Evolutionary conservation across 2,888 invertebrate species (phyloP), one percentile per base, ranked within the genome.

Genomic region (Eurytoma californica): DNA sequence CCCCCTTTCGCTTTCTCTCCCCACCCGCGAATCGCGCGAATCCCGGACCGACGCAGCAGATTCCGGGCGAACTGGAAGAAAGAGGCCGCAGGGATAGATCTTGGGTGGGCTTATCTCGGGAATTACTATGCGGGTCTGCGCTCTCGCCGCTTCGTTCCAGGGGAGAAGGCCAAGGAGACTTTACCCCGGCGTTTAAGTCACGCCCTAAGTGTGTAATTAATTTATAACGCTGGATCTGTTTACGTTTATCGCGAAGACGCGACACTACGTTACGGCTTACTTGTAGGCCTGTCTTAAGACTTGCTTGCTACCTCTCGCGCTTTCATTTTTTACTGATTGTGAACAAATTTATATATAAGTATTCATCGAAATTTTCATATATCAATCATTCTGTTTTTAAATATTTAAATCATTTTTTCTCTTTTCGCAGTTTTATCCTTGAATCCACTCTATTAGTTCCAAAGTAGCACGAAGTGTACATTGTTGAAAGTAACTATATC

Each of bases 121-220:
- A 78, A 78, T 81, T 81, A 81, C 72, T 81, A 81, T 81, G 78
- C 78, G 81, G 81, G 80, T 78, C 78, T 74, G 78, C 68, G 55
- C 60, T 47, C 53, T 66, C 60, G 58, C 39, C n/a, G 30, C 60
- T 57, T 58, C 18, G 57, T 12, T 58, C 20, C 58, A 30, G 20
- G 16, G 63, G 5, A 39, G 39, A 18, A 16, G 51, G 28, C 14
- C 49, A n/a, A 12, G 20, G 58, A 13, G 77, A 75, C 75, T 75
- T 77, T 78, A 14, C 55, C 58, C 39, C 39, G 39, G 55, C 79
- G 72, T 78, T 80, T 80, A 79, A 79, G 69, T 79, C 73, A 30
- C 57, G 47, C 61, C 16, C 57, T 72, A 72, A 79, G 66, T 79
- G 81, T 65, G 73, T 79, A 81, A 81, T 81, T 81, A 81, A 81